A percentile compares a stretch with the other conserved stretches of the same genome.
These are phyloP conservation scores for Limenitis camilla DNA, from an alignment of 2,888 invertebrate genomes.

Conservation along the genomic window DNA sequence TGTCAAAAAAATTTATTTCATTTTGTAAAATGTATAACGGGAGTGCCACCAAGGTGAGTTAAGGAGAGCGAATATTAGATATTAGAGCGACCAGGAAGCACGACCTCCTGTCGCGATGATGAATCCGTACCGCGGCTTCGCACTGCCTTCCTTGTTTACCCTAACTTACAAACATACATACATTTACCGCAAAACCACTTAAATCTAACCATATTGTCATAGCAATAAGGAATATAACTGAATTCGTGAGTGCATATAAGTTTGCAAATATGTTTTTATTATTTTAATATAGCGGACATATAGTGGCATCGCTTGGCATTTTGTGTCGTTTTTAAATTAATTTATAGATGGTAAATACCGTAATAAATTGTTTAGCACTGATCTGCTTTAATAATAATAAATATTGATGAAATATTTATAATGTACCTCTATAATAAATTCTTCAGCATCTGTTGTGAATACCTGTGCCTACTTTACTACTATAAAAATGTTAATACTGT, in stretches of 20 bases:
- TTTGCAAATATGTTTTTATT: slow-evolving; percentile 36
- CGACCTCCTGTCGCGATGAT: slow-evolving; percentile 64
- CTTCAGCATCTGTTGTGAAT: no score
- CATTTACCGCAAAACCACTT: slow-evolving; percentile 16
- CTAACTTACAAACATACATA: slow-evolving; percentile 26
- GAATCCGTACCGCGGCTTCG: slow-evolving; percentile 49
- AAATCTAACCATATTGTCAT: not conserved
- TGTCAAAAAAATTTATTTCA: not conserved
- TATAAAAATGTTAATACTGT: no score
- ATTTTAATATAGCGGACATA: slow-evolving; percentile 58
- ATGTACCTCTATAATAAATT: no score
- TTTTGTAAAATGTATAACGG: slow-evolving; percentile 19
- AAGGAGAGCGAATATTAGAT: slow-evolving; percentile 47
- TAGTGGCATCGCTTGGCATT: slow-evolving; percentile 49
- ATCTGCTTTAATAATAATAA: not conserved
- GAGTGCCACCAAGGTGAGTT: slow-evolving; percentile 23
- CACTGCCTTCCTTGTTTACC: slow-evolving; percentile 43
- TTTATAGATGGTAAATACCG: slow-evolving; percentile 45
- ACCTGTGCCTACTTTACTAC: no score
- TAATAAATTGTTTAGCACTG: not conserved
- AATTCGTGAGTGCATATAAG: not conserved
- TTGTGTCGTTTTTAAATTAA: slow-evolving; percentile 49
- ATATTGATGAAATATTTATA: no score
- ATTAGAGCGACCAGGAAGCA: slow-evolving; percentile 38
- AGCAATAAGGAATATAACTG: slow-evolving; percentile 17